Percentiles rank a stretch among this genome's conserved stretches.
These are phyloP conservation scores for Brachyrhaphis roseni DNA, from an alignment of 2,797 vertebrate genomes.

Conservation along the genomic window DNA sequence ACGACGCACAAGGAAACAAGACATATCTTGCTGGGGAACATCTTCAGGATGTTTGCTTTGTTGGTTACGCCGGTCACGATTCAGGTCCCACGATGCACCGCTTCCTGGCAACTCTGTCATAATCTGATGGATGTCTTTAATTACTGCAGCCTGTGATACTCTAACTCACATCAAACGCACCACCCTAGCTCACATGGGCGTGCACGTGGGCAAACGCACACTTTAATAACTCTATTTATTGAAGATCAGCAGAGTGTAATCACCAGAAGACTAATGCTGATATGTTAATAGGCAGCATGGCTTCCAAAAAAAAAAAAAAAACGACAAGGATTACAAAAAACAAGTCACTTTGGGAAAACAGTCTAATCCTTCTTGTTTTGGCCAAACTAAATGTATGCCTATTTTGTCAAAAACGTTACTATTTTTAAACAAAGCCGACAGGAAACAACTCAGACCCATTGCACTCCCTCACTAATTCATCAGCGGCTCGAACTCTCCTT, in stretches of 20 bases:
- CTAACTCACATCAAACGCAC: slow-evolving; percentile 25
- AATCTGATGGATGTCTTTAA: slow-evolving; percentile 69
- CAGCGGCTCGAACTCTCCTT: background rate
- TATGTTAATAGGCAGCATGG: background rate
- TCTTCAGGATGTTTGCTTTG: slow-evolving; percentile 32
- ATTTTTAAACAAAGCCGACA: background rate
- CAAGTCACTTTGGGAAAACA: background rate
- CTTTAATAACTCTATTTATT: background rate
- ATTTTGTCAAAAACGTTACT: background rate
- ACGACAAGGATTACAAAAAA: background rate
- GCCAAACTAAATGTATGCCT: background rate
- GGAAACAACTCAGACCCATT: background rate
- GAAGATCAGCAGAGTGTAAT: background rate
- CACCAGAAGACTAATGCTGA: background rate
- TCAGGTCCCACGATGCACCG: slow-evolving; percentile 21
- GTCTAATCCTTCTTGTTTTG: background rate
- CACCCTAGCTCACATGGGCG: slow-evolving; percentile 4
- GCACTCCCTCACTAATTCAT: background rate
- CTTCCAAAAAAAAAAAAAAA: background rate
- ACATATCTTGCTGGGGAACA: slow-evolving; percentile 38
- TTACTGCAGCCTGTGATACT: slow-evolving; percentile 32
- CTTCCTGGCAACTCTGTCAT: slow-evolving; percentile 45
- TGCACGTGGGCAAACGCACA: slow-evolving; percentile 20
- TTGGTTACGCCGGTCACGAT: slow-evolving; percentile 17
- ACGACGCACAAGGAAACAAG: slow-evolving; percentile 42